A percentile compares a stretch with the other conserved stretches of the same genome.
phyloP scores from a whole-genome alignment of 92 coral and sea anemone genomes.

The Meandrina meandrites region DNA sequence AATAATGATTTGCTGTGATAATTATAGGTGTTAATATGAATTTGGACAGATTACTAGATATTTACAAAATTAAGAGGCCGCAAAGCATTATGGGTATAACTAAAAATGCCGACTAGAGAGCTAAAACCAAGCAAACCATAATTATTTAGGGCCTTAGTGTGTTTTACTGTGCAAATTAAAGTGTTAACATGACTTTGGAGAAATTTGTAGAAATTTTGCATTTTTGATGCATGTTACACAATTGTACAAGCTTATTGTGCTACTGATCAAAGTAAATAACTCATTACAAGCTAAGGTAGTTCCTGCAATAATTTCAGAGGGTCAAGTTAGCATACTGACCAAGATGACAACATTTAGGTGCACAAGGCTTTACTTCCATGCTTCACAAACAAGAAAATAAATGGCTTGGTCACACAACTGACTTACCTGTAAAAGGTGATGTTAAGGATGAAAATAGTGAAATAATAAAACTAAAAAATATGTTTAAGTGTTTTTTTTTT shows the following conservation, averaged over 20 bases:
- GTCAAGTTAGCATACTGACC: too few relatives aligned
- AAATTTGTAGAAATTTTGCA: neutral
- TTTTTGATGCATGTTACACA: neutral
- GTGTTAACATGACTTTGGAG: neutral
- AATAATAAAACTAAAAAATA: too few relatives aligned
- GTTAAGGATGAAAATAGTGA: too few relatives aligned
- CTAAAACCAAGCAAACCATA: conserved; percentile 2
- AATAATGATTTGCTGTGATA: neutral
- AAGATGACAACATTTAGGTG: too few relatives aligned
- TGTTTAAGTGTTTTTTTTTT: too few relatives aligned
- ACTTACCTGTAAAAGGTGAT: too few relatives aligned
- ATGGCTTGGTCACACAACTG: too few relatives aligned
- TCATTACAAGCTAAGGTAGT: too few relatives aligned
- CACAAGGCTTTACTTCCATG: too few relatives aligned
- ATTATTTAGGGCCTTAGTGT: neutral
- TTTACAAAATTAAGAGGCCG: conserved; percentile 2
- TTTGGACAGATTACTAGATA: conserved; percentile 5
- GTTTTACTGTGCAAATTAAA: neutral
- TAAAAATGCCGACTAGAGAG: neutral
- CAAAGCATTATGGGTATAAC: conserved; percentile 6
- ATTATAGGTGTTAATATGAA: neutral
- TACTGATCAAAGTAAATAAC: too few relatives aligned
- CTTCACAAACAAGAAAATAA: too few relatives aligned
- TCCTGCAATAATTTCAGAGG: too few relatives aligned
- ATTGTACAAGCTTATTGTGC: conserved; percentile 1